A percentile compares a stretch with the other conserved stretches of the same genome.
These are phyloP conservation scores for Orientallactaga sibirica DNA, from an alignment of 2,797 vertebrate genomes.

Conservation along the genomic window DNA sequence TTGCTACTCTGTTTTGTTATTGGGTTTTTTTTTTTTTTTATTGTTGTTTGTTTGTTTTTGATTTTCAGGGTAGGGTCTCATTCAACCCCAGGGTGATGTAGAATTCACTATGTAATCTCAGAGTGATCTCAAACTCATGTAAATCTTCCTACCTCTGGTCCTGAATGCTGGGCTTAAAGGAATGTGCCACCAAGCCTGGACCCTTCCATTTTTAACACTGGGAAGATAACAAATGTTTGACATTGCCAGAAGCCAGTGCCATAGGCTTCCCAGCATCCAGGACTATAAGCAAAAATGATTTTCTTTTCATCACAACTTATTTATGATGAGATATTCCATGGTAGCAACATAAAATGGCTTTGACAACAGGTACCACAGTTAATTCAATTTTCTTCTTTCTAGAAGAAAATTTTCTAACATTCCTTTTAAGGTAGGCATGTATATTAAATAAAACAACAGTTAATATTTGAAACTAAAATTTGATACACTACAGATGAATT, in stretches of 20 bases:
- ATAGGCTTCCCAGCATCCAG: not conserved
- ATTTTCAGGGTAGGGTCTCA: too few species aligned
- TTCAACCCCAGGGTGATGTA: too few species aligned
- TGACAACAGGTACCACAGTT: not conserved
- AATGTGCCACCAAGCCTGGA: too few species aligned
- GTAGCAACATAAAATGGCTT: not conserved
- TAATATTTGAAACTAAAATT: slow-evolving; percentile 24
- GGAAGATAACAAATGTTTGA: not conserved
- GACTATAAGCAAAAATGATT: not conserved
- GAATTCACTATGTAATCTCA: too few species aligned
- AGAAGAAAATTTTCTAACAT: not conserved
- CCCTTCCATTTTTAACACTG: too few species aligned
- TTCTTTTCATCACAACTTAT: not conserved
- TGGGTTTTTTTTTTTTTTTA: too few species aligned
- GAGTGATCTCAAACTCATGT: too few species aligned
- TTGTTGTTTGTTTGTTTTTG: too few species aligned
- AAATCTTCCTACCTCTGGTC: too few species aligned
- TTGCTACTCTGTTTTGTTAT: too few species aligned
- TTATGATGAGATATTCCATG: not conserved
- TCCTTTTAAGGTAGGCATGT: not conserved
- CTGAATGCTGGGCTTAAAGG: too few species aligned
- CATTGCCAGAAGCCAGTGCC: not conserved
- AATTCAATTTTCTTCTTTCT: not conserved
- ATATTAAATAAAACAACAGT: not conserved
- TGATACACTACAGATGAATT: not conserved